phyloP scores from a whole-genome alignment of 2,797 vertebrate genomes.

The Enteromius thamalakanensis region DNA sequence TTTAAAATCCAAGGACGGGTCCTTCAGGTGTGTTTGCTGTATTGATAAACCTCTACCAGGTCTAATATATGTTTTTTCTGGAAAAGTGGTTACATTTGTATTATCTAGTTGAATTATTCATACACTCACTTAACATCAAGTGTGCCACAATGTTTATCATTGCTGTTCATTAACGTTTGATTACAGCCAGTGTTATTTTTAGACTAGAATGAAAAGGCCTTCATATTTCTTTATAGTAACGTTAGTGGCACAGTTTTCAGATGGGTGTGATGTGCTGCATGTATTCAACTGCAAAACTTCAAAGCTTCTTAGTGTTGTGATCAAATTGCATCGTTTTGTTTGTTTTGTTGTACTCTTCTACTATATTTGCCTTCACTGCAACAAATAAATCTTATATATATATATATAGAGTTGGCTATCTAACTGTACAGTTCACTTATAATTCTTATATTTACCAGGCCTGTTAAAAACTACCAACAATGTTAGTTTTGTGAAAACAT shows the following conservation, averaged over 20 bases:
- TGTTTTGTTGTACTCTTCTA: background rate
- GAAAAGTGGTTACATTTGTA: background rate
- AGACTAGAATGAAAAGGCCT: constrained; percentile 37
- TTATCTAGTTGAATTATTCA: background rate
- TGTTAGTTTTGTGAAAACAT: background rate
- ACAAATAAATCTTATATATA: background rate
- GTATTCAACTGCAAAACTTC: background rate
- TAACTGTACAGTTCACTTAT: background rate
- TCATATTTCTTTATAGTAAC: background rate
- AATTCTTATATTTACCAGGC: background rate
- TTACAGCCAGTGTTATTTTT: constrained; percentile 30
- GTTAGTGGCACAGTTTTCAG: constrained; percentile 1
- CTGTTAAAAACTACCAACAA: background rate
- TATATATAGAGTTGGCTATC: background rate
- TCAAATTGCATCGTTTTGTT: background rate
- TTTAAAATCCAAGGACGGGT: background rate
- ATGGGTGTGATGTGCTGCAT: background rate
- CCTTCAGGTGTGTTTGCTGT: background rate
- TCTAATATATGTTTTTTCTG: background rate
- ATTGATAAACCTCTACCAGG: background rate
- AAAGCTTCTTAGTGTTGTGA: constrained; percentile 4
- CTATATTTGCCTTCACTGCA: background rate
- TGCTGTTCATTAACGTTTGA: constrained; percentile 19
- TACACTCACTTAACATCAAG: background rate
- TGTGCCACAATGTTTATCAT: background rate